Conservation (phyloP, 2,797 vertebrate species). For the Xenops minutus region DNA sequence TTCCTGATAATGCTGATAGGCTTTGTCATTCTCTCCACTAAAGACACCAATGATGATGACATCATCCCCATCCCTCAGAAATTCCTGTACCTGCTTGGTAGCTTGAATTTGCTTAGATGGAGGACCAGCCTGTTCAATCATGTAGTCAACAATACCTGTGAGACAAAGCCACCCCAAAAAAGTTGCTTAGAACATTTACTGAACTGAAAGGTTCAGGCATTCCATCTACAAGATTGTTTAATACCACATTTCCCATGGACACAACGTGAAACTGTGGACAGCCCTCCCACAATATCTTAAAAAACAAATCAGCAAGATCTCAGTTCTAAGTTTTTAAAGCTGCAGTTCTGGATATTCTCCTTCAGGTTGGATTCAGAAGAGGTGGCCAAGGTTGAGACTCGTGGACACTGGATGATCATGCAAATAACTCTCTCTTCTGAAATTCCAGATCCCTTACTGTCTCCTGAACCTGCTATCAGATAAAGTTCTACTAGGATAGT, state of each 20-base stretch:
- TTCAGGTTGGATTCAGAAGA: neutral
- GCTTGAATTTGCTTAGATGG: conserved; percentile 91
- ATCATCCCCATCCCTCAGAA: conserved; percentile 91
- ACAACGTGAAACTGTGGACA: neutral
- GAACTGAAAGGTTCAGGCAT: neutral
- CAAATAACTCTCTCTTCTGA: neutral
- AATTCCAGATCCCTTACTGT: neutral
- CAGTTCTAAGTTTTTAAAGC: neutral
- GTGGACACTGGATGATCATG: neutral
- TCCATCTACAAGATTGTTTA: neutral
- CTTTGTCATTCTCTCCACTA: conserved; percentile 79
- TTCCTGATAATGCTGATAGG: conserved; percentile 87
- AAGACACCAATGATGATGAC: conserved; percentile 90
- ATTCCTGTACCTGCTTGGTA: conserved; percentile 90
- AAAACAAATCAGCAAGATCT: neutral
- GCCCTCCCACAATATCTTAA: neutral
- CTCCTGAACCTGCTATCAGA: neutral
- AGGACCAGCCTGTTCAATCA: conserved; percentile 92
- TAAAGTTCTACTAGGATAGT: neutral
- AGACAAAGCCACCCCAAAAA: neutral
- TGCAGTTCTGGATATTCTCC: neutral
- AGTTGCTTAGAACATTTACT: neutral
- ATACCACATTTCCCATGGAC: neutral
- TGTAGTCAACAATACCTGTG: conserved; percentile 92
- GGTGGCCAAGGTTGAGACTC: neutral